phyloP scores from a whole-genome alignment of 2,797 vertebrate species.

The Pseudomugil gertrudae region DNA sequence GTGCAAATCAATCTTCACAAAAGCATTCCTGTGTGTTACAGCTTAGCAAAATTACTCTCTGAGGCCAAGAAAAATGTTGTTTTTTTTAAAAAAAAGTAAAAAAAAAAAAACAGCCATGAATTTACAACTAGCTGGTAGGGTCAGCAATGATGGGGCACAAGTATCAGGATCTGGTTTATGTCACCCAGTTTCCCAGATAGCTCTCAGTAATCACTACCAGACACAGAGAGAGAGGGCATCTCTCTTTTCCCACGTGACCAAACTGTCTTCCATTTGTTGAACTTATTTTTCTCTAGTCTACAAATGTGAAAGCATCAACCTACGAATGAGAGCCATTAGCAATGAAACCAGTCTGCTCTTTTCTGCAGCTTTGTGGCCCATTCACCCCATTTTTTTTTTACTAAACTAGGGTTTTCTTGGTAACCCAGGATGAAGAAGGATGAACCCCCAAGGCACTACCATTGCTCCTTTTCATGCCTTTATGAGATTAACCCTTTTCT shows the following conservation, averaged over 20 bases:
- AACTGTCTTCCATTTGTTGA: conserved; percentile 33
- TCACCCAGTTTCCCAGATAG: conserved; percentile 51
- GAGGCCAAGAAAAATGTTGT: conserved; percentile 50
- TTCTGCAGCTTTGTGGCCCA: conserved; percentile 35
- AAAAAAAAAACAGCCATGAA: conserved; percentile 45
- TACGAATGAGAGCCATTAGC: conserved; percentile 60
- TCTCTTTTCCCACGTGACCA: conserved; percentile 18
- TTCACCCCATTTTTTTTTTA: conserved; percentile 22
- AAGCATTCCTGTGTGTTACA: conserved; percentile 41
- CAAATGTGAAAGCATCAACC: conserved; percentile 62
- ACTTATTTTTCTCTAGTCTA: conserved; percentile 19
- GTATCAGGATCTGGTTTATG: conserved; percentile 56
- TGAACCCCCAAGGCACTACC: conserved; percentile 20
- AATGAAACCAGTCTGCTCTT: conserved; percentile 37
- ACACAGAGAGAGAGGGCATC: conserved; percentile 41
- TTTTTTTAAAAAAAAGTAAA: not conserved
- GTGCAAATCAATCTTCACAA: conserved; percentile 47
- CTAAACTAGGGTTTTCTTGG: conserved; percentile 26
- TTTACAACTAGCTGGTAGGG: conserved; percentile 58
- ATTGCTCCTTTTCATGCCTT: conserved; percentile 30
- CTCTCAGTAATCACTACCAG: conserved; percentile 64
- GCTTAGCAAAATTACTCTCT: conserved; percentile 38
- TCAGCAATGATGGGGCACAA: conserved; percentile 51
- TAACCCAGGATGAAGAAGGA: conserved; percentile 48
- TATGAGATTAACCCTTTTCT: conserved; percentile 41